Base-by-base conservation (phyloP, 2,113 vertebrate genomes). In the Psittacus erithacus region DNA sequence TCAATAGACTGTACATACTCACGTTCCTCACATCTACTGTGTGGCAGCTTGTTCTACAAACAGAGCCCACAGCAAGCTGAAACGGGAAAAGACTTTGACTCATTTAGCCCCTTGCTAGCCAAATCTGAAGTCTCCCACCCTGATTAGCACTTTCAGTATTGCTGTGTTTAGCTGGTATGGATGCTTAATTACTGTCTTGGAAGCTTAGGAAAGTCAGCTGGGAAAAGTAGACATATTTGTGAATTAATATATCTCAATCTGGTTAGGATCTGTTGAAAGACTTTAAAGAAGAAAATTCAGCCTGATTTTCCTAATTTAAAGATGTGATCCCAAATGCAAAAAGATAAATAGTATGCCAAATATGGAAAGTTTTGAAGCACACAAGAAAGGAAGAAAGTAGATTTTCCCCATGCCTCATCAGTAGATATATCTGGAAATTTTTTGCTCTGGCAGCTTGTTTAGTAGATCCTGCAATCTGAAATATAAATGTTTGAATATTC, bases 1-100 rank as follows among this genome's bases (percentile, higher is more conserved):
- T 96, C 80, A 98, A 96, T 78, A 96, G 95, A 92, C 87, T 91
- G 85, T 94, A 97, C 83, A 79, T 93, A 96, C 91, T 95, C 96
- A 97, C 92, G 96, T 96, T 98, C 67, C 90, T 98, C 84, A 98
- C 43, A 52, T 96, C 91, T 79, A 92, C 92, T 82, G 73, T 90
- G 91, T 98, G 97, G 88, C 94, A 97, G 92, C 71, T 91, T 15
- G 73, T 88, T 90, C 95, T 96, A 47, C 96, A 97, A 95, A 95
- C 10, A 50, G 47, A 96, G 9, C 76, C 31, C 96, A 97, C 85
- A 97, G 88, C 31, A 96, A 98, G 79, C 28, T 95, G 31, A 95
- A 91, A 96, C 92, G 46, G 25, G 62, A 94, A 82, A 43, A 80
- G 82, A 52, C n/a, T 33, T n/a, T 63, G 13, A 44, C 41, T 95